These are phyloP conservation scores for Beroe forskalii DNA, from an alignment of 37 sponge, comb jelly and placozoan species.

Conservation along the genomic window DNA sequence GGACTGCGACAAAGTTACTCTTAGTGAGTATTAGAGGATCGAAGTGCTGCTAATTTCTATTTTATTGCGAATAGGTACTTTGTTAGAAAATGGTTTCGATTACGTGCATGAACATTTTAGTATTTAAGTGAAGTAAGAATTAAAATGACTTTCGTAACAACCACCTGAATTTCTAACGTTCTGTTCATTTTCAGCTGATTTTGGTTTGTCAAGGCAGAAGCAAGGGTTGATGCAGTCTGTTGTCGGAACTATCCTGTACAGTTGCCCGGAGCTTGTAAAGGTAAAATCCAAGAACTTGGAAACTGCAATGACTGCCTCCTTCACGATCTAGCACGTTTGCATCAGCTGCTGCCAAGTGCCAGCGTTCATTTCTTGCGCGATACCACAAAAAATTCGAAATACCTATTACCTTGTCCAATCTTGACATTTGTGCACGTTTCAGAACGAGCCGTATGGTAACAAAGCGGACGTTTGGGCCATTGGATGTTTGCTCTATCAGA, in stretches of 20 bases:
- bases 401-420: no score
- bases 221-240: conserved; percentile 83
- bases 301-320: no score
- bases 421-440: no score
- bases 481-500: conserved; percentile 89
- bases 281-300: not conserved
- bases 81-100: no score
- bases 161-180: not conserved
- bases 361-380: no score
- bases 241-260: conserved; percentile 87
- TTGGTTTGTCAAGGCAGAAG: conserved; percentile 88
- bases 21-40: conserved; percentile 82
- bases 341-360: no score
- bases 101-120: no score
- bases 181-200: conserved; percentile 75
- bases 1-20: conserved; percentile 80
- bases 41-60: no score
- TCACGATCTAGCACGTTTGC: no score
- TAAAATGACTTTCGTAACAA: not conserved
- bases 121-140: not conserved
- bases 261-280: conserved; percentile 69
- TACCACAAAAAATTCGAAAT: no score
- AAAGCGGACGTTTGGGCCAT: conserved; percentile 87
- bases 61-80: no score
- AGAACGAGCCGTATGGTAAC: conserved; percentile 83